Evolutionary conservation across 2,113 vertebrate genomes (phyloP).

Genomic region (Nothoprocta pentlandii): DNA sequence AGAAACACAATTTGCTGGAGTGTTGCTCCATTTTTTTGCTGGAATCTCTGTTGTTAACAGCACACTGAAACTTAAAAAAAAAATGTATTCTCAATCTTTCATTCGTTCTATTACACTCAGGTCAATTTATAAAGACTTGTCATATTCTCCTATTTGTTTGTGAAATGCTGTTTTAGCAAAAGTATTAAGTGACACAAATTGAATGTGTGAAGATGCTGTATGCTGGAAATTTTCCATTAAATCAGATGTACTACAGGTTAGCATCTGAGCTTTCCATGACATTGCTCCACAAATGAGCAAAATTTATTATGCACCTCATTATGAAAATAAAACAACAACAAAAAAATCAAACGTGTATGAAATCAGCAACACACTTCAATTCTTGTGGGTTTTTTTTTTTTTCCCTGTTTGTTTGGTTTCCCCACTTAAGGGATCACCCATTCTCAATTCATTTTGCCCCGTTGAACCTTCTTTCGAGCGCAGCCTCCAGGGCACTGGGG

Average conservation of each 20-base stretch:
- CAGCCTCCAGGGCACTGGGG: background rate
- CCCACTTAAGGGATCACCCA: rapidly evolving
- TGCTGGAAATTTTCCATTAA: background rate
- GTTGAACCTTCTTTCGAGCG: background rate
- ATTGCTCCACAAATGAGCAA: background rate
- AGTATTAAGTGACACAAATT: background rate
- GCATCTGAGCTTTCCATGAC: background rate
- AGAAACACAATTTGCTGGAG: background rate
- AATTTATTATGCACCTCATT: background rate
- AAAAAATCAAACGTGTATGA: background rate
- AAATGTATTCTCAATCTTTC: background rate
- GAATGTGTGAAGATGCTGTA: background rate
- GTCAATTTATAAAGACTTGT: background rate
- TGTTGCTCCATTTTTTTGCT: background rate
- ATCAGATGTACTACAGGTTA: background rate
- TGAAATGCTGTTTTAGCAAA: background rate
- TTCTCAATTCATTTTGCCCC: background rate
- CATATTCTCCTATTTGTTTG: background rate
- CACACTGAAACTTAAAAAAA: background rate
- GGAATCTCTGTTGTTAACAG: background rate
- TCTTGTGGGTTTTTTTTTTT: background rate
- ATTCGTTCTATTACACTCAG: background rate
- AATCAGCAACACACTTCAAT: background rate
- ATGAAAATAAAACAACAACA: background rate
- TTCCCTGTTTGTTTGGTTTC: too few relatives aligned